phyloP scores from a whole-genome alignment of 2,113 vertebrate species.

The Ginglymostoma cirratum region DNA sequence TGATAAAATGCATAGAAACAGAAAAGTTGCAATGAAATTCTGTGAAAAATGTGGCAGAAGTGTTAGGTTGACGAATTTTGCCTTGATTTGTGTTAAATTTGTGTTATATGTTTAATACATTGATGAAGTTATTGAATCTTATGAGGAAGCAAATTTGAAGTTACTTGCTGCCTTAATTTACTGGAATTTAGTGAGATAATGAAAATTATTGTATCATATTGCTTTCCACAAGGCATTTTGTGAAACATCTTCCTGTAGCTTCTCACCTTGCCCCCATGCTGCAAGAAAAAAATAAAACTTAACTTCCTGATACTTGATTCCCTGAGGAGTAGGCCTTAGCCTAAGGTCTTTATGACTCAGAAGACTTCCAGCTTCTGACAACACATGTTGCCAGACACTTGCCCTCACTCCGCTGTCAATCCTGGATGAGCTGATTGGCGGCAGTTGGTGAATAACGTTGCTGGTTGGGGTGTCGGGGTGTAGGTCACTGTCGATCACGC shows the following conservation, averaged over 20 bases:
- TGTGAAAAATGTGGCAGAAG: neutral
- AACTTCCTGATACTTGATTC: too few relatives aligned
- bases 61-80: neutral
- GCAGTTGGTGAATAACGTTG: too few relatives aligned
- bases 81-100: neutral
- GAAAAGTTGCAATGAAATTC: neutral
- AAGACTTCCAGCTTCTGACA: too few relatives aligned
- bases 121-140: neutral
- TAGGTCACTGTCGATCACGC: too few relatives aligned
- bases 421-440: too few relatives aligned
- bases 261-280: neutral
- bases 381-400: too few relatives aligned
- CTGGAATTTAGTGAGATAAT: constrained; percentile 6
- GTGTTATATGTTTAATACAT: neutral
- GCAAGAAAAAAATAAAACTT: too few relatives aligned
- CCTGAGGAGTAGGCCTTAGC: too few relatives aligned
- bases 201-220: neutral
- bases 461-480: too few relatives aligned
- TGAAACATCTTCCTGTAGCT: neutral
- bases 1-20: neutral
- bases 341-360: too few relatives aligned
- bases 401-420: too few relatives aligned
- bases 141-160: neutral
- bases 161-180: neutral
- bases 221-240: neutral